Evolutionary conservation across 2,113 vertebrate species (phyloP), one percentile per base, ranked within the genome.

Genomic region (Chitala chitala): DNA sequence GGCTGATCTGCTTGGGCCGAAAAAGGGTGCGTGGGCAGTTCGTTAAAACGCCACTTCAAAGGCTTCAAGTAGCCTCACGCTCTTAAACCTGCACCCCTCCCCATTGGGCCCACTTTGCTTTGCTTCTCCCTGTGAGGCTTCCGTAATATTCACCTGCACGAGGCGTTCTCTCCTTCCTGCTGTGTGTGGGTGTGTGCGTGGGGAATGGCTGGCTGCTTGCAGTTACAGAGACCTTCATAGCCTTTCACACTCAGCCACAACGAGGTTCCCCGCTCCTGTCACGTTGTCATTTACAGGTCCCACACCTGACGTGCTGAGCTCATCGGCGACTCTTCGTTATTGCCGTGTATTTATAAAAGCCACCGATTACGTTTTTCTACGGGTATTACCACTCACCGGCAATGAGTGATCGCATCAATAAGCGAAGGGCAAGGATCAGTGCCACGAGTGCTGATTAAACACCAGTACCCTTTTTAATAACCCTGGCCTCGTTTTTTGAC

Each of bases 401-500:
- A 69, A 42, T 69, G 26, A 69, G 66, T 31, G 29, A 69, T 51
- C 29, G 29, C 48, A 5, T 53, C 66, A 69, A 69, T 69, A 69
- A 53, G 51, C 2, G 17, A 26, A 31, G 33, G 48, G 17, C 15
- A 4, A 51, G 0, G 46, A 46, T 36, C 46, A 50, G 31, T 69
- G 24, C 10, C 26, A 69, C 36, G 5, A 8, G 13, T 15, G 31
- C 48, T 31, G 13, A 69, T 69, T 51, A 69, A 2, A 69, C n/a
- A 22, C 40, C 17, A 69, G 22, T 51, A 20, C 44, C 66, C 46
- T 31, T n/a, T 29, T n/a, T 66, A 15, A 33, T 65, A 65, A 12
- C 36, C 42, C 24, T 22, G 44, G 20, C 5, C 1, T 22, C 31
- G 22, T 66, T 22, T 46, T 66, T 33, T 26, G 9, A 26, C 9